These are phyloP conservation scores for Neotragus pygmaeus DNA, from an alignment of 2,113 vertebrate species.

Conservation along the genomic window DNA sequence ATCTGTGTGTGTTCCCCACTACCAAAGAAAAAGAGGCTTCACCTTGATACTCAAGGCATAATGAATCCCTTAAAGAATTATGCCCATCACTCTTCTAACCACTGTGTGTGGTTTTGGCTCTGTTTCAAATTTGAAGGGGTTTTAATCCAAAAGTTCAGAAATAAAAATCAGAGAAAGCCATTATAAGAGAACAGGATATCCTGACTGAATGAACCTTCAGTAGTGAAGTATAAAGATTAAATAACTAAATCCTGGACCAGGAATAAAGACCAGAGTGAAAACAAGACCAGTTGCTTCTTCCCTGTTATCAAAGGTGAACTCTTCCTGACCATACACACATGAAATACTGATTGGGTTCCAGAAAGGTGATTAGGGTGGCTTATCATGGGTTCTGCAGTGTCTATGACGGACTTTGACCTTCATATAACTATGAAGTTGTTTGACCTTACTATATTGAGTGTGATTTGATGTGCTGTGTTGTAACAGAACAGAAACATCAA, in stretches of 20 bases:
- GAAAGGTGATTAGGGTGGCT: background rate
- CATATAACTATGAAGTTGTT: too few relatives aligned
- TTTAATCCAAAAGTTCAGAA: background rate
- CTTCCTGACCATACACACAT: background rate
- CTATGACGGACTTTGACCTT: too few relatives aligned
- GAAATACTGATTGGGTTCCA: background rate
- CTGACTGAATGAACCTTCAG: background rate
- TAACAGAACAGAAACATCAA: background rate
- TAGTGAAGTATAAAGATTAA: background rate
- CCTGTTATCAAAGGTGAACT: background rate
- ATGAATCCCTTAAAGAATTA: slow-evolving; percentile 23
- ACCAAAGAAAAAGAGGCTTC: background rate
- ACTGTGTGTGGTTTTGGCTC: background rate
- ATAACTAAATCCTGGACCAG: background rate
- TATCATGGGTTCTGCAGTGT: background rate
- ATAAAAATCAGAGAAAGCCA: background rate
- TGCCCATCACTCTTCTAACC: background rate
- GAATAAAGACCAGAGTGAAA: background rate
- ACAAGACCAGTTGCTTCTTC: background rate
- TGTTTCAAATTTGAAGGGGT: background rate
- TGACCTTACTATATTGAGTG: background rate
- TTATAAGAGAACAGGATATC: background rate
- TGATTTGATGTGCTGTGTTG: background rate
- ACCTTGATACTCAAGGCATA: background rate
- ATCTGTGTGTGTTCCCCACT: background rate